phyloP scores from a whole-genome alignment of 2,797 vertebrate genomes.

The Rhynchotus rufescens region DNA sequence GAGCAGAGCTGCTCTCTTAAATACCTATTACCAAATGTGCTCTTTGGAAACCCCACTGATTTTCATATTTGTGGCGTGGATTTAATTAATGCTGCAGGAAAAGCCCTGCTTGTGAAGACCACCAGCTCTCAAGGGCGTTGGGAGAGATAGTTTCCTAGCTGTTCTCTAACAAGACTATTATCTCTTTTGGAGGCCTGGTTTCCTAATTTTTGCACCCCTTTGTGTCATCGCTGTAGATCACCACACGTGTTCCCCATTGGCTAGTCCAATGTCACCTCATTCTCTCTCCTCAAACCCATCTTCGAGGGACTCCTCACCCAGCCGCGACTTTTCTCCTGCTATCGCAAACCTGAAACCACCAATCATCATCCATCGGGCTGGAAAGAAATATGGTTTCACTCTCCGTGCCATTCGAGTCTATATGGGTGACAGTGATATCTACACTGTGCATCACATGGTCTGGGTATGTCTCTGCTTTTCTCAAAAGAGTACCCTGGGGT shows the following conservation, averaged over 20 bases:
- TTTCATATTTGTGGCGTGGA: neutral
- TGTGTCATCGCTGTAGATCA: conserved; percentile 86
- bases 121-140: neutral
- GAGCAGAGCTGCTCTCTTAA: neutral
- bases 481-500: conserved; percentile 17
- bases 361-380: conserved; percentile 91
- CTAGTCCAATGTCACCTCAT: conserved; percentile 97
- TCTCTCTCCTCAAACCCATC: conserved; percentile 97
- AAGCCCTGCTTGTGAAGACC: neutral
- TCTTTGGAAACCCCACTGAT: neutral
- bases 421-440: conserved; percentile 96
- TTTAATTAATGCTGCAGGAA: conserved; percentile 31
- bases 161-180: conserved; percentile 50
- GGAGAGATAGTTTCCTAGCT: neutral
- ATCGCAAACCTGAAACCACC: conserved; percentile 86
- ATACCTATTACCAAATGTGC: neutral
- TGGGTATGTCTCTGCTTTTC: conserved; percentile 88
- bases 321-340: conserved; percentile 92
- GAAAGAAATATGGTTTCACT: conserved; percentile 98
- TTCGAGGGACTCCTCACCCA: conserved; percentile 96
- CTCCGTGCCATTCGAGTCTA: conserved; percentile 96
- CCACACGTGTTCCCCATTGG: conserved; percentile 92
- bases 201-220: conserved; percentile 69
- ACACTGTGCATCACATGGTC: conserved; percentile 97
- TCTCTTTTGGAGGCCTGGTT: conserved; percentile 42